Conservation (phyloP, 2,797 vertebrate genomes). For the Bovichtus diacanthus region DNA sequence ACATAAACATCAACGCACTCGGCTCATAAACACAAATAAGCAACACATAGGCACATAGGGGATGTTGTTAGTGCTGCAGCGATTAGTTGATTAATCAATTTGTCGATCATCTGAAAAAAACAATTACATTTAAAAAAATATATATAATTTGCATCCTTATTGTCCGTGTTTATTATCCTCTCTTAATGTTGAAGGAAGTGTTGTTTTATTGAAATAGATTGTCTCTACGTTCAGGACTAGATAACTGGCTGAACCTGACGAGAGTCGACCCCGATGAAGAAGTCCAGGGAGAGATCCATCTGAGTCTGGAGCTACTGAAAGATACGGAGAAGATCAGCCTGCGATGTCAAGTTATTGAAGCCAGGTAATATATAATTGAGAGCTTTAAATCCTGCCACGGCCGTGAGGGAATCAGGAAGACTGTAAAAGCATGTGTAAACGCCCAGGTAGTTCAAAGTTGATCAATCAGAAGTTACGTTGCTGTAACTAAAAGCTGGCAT, state of each 20-base stretch:
- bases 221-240: constrained; percentile 81
- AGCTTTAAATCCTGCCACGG: not conserved
- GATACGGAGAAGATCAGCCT: constrained; percentile 78
- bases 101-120: too few species aligned
- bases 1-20: too few species aligned
- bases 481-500: constrained; percentile 13
- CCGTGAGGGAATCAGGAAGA: not conserved
- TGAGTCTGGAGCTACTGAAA: constrained; percentile 85
- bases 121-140: too few species aligned
- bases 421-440: not conserved
- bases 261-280: constrained; percentile 89
- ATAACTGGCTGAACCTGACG: constrained; percentile 92
- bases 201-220: not conserved
- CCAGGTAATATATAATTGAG: constrained; percentile 82
- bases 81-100: not conserved
- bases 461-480: constrained; percentile 17
- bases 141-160: not conserved
- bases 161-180: not conserved
- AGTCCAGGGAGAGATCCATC: constrained; percentile 93
- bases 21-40: too few species aligned
- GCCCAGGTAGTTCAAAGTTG: not conserved
- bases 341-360: constrained; percentile 89
- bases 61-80: not conserved
- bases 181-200: not conserved
- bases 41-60: too few species aligned